phyloP scores from a whole-genome alignment of 2,797 vertebrate genomes.

The Sarcoramphus papa region DNA sequence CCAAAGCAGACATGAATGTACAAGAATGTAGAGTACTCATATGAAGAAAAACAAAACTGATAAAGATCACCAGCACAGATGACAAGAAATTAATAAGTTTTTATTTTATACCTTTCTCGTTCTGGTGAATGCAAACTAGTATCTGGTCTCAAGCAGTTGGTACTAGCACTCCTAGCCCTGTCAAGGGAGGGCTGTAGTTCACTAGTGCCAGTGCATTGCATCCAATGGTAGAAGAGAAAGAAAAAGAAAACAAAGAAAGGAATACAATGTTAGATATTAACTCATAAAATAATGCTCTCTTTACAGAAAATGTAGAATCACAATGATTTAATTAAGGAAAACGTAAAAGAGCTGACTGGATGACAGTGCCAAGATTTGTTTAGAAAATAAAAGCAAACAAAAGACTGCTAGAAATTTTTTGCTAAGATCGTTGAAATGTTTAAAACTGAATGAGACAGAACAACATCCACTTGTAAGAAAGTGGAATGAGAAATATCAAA shows the following conservation, averaged over 20 bases:
- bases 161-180: constrained; percentile 99
- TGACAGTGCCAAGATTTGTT: constrained; percentile 58
- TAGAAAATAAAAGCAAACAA: constrained; percentile 70
- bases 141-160: constrained; percentile 98
- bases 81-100: constrained; percentile 79
- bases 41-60: constrained; percentile 49
- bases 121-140: constrained; percentile 93
- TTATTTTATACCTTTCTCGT: constrained; percentile 93
- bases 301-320: constrained; percentile 76
- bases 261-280: constrained; percentile 84
- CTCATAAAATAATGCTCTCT: constrained; percentile 78
- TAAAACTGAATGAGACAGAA: constrained; percentile 58
- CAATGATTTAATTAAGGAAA: constrained; percentile 71
- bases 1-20: constrained; percentile 56
- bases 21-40: constrained; percentile 31
- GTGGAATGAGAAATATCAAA: constrained; percentile 62
- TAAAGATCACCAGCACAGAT: constrained; percentile 74
- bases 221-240: constrained; percentile 89
- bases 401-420: constrained; percentile 56
- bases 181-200: constrained; percentile 97
- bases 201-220: constrained; percentile 93
- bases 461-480: constrained; percentile 60
- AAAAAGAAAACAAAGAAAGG: constrained; percentile 84
- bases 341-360: constrained; percentile 64
- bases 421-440: constrained; percentile 27